A percentile compares a stretch with the other conserved stretches of the same genome.
phyloP scores from a whole-genome alignment of 2,113 vertebrate species.

The Elephas maximus region DNA sequence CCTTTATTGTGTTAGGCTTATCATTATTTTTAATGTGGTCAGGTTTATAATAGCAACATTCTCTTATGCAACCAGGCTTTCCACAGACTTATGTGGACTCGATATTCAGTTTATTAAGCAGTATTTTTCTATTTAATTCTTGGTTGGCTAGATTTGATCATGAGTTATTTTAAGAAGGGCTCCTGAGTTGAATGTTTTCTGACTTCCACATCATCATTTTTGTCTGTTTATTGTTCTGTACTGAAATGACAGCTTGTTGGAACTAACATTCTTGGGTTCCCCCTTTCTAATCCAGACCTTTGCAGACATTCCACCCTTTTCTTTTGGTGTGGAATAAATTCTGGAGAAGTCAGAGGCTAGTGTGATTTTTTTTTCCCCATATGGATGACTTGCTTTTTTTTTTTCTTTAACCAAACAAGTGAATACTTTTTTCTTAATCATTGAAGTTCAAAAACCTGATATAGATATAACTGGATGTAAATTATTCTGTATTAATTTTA shows the following conservation, averaged over 20 bases:
- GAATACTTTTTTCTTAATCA: not conserved
- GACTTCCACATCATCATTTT: not conserved
- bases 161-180: no score
- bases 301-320: not conserved
- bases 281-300: no score
- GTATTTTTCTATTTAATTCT: no score
- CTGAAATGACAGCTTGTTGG: not conserved
- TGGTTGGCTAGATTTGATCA: no score
- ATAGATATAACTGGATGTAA: not conserved
- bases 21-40: not conserved
- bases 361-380: not conserved
- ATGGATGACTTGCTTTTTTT: not conserved
- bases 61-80: not conserved
- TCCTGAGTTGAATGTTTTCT: not conserved
- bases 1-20: not conserved
- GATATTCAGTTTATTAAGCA: not conserved
- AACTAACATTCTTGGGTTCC: not conserved
- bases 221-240: not conserved
- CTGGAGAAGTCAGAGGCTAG: not conserved
- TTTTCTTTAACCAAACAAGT: not conserved
- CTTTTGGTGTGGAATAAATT: not conserved
- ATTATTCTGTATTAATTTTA: not conserved
- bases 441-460: not conserved
- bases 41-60: not conserved
- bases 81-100: not conserved